phyloP scores from a whole-genome alignment of 2,888 invertebrate species.

The Rhagonycha fulva region DNA sequence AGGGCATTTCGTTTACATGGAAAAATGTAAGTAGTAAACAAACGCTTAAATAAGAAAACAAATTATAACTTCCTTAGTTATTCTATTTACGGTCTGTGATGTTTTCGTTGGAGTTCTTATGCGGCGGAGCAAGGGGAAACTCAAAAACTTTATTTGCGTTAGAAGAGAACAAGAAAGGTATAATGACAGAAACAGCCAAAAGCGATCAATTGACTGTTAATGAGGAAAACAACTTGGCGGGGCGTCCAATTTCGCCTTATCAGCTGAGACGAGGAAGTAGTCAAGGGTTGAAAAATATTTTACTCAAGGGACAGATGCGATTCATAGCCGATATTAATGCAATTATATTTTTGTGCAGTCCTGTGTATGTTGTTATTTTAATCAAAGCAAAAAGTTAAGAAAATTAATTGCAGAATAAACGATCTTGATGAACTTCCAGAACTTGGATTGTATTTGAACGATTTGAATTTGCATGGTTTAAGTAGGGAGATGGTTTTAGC shows the following conservation, averaged over 20 bases:
- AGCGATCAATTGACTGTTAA: constrained; percentile 8
- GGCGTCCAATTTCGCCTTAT: constrained; percentile 45
- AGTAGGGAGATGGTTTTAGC: constrained; percentile 81
- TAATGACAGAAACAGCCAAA: neutral
- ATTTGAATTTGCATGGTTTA: constrained; percentile 83
- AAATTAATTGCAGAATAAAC: constrained; percentile 67
- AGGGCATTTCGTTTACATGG: constrained; percentile 82
- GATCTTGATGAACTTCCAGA: constrained; percentile 81
- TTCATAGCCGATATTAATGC: constrained; percentile 79
- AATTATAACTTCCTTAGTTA: constrained; percentile 58
- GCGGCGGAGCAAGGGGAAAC: constrained; percentile 45
- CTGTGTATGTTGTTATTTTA: constrained; percentile 62
- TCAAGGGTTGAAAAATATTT: constrained; percentile 67
- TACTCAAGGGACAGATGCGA: constrained; percentile 86
- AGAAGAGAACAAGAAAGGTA: constrained; percentile 31
- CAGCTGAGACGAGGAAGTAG: constrained; percentile 55
- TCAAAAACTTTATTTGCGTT: constrained; percentile 40
- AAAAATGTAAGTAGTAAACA: constrained; percentile 67
- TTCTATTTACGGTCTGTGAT: constrained; percentile 80
- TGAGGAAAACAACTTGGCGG: constrained; percentile 27
- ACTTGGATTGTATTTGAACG: constrained; percentile 79
- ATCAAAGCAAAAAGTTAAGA: neutral
- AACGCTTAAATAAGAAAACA: neutral
- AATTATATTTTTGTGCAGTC: constrained; percentile 85
- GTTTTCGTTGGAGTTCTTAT: constrained; percentile 81